These are phyloP conservation scores for Drosophila bifasciata DNA, from an alignment of 1,140 invertebrate species.

Conservation along the genomic window DNA sequence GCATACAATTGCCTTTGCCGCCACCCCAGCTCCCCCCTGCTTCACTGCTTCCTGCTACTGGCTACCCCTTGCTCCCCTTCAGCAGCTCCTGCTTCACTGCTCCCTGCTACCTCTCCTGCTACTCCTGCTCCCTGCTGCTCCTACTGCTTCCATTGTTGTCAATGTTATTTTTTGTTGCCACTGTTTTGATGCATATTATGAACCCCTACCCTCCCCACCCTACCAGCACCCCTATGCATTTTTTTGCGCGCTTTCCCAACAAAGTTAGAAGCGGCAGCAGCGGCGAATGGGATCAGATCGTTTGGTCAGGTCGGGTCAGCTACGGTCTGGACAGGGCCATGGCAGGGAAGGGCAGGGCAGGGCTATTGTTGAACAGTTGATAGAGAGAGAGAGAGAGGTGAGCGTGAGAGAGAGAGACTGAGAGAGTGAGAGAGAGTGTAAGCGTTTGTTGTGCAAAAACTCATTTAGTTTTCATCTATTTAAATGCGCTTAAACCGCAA, in stretches of 20 bases:
- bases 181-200: slow-evolving; percentile 35
- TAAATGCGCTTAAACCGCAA: slow-evolving; percentile 1
- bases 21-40: too few species aligned
- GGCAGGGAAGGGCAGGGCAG: slow-evolving; percentile 5
- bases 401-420: too few species aligned
- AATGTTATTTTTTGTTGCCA: slow-evolving; percentile 23
- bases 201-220: too few species aligned
- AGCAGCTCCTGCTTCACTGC: neutral
- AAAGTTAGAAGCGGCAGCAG: slow-evolving; percentile 36
- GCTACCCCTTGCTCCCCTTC: neutral
- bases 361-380: too few species aligned
- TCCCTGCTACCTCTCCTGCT: neutral
- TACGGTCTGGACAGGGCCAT: slow-evolving; percentile 2
- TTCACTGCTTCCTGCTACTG: neutral
- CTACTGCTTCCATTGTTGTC: slow-evolving; percentile 6
- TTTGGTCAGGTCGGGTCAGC: too few species aligned
- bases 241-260: neutral
- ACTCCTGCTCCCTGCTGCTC: neutral
- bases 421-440: too few species aligned
- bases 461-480: slow-evolving; percentile 44
- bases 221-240: neutral
- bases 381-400: too few species aligned
- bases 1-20: slow-evolving; percentile 9
- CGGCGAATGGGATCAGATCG: too few species aligned
- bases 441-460: slow-evolving; percentile 22